Percentiles rank a stretch among this genome's conserved stretches.
Conservation (phyloP, 2,888 invertebrate genomes). For the Polyommatus iphigenia region DNA sequence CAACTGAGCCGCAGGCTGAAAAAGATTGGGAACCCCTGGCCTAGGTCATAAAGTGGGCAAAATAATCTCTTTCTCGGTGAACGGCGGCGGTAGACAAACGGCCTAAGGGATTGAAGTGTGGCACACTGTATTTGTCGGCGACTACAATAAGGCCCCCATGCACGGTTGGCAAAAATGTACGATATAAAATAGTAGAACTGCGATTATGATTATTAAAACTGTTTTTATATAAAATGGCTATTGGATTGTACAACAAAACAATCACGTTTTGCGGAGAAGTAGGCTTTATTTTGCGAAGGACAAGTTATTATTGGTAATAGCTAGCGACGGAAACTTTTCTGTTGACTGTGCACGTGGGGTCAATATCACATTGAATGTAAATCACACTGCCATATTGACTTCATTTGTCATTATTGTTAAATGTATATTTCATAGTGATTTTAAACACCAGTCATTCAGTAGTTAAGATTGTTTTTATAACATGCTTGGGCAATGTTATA, state of each 20-base stretch:
- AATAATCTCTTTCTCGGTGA: too few relatives aligned
- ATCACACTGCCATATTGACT: conserved; percentile 28
- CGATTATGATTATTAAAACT: background rate
- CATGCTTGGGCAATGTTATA: conserved; percentile 37
- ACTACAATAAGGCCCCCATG: background rate
- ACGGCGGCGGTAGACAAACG: too few relatives aligned
- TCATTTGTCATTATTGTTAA: conserved; percentile 30
- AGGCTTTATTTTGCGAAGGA: background rate
- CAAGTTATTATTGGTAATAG: background rate
- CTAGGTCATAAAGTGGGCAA: too few relatives aligned
- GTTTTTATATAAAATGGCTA: too few relatives aligned
- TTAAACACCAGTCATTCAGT: conserved; percentile 26
- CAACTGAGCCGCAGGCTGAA: too few relatives aligned
- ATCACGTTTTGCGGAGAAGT: background rate
- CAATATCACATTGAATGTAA: conserved; percentile 24
- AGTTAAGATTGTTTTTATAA: conserved; percentile 30
- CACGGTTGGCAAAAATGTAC: background rate
- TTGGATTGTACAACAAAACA: background rate
- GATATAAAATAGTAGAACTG: background rate
- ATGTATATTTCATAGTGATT: conserved; percentile 21
- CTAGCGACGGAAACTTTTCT: background rate
- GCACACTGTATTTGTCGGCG: background rate
- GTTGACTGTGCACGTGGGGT: background rate
- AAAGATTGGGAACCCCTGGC: too few relatives aligned
- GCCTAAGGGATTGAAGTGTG: too few relatives aligned